Percentiles rank a stretch among this genome's conserved stretches.
Evolutionary conservation across 2,888 invertebrate genomes (phyloP).

Genomic region (Caenorhabditis doughertyi): DNA sequence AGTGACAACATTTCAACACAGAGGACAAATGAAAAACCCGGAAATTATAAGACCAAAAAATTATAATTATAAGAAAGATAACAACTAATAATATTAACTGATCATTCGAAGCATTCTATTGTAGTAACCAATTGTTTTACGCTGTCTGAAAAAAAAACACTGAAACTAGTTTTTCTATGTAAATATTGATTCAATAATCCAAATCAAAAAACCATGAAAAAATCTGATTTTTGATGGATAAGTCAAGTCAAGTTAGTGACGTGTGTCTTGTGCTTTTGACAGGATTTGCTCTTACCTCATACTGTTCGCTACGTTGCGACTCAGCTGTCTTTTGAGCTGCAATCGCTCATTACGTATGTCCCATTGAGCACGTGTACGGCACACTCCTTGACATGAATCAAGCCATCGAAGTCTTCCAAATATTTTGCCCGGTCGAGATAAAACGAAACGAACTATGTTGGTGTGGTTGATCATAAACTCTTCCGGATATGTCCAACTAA

Average conservation of each 20-base stretch:
- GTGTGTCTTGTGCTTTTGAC: constrained; percentile 37
- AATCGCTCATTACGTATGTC: constrained; percentile 30
- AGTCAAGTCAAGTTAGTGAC: constrained; percentile 31
- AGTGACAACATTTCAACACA: neutral
- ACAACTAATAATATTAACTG: constrained; percentile 7
- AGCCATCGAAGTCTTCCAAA: constrained; percentile 35
- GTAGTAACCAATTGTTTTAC: constrained; percentile 36
- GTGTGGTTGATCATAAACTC: constrained; percentile 56
- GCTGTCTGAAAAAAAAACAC: constrained; percentile 41
- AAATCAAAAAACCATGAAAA: constrained; percentile 19
- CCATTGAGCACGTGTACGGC: constrained; percentile 38
- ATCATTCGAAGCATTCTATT: constrained; percentile 46
- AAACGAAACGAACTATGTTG: constrained; percentile 47
- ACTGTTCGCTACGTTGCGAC: constrained; percentile 44
- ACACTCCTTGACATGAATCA: constrained; percentile 40
- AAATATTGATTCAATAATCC: constrained; percentile 33
- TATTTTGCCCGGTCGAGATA: constrained; percentile 29
- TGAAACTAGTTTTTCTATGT: neutral
- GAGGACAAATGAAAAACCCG: constrained; percentile 9
- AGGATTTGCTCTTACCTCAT: constrained; percentile 43
- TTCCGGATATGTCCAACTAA: constrained; percentile 58
- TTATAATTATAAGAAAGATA: neutral
- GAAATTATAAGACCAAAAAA: constrained; percentile 5
- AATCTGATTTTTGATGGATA: constrained; percentile 30
- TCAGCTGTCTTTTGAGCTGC: constrained; percentile 40